These are phyloP conservation scores for Meteorus sp. DNA, from an alignment of 1,140 invertebrate genomes.

Conservation along the genomic window DNA sequence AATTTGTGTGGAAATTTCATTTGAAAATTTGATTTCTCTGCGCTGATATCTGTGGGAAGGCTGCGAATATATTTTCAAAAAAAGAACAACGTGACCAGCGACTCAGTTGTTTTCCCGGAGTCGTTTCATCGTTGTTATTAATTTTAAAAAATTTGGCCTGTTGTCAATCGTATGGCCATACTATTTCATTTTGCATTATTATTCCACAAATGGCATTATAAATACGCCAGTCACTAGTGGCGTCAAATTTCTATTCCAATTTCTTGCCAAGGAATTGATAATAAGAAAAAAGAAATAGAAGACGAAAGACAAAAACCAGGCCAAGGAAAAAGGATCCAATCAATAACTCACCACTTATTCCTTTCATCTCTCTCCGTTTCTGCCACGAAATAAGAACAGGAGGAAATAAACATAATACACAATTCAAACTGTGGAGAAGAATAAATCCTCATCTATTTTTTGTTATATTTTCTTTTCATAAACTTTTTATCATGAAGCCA, in stretches of 20 bases:
- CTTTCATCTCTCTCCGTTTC: too few species aligned
- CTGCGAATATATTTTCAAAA: constrained; percentile 6
- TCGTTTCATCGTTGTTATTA: constrained; percentile 27
- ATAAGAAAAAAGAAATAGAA: background rate
- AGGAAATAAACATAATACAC: too few species aligned
- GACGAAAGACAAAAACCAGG: too few species aligned
- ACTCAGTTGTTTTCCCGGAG: constrained; percentile 26
- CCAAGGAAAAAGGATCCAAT: too few species aligned
- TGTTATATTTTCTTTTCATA: too few species aligned
- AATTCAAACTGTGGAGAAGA: background rate
- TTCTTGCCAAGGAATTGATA: background rate
- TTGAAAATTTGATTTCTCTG: background rate
- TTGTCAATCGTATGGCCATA: constrained; percentile 1
- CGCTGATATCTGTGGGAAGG: background rate
- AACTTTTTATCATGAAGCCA: background rate
- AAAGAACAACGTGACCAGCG: constrained; percentile 9
- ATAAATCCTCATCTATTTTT: background rate
- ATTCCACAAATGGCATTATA: background rate
- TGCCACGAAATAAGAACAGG: too few species aligned
- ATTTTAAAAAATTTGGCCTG: constrained; percentile 3
- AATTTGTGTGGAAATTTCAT: too few species aligned
- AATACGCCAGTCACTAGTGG: background rate
- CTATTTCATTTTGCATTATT: background rate
- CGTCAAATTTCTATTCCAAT: background rate
- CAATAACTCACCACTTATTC: too few species aligned